Base-by-base conservation (phyloP, 1,140 invertebrate genomes). In the Rhizoglyphus robini region DNA sequence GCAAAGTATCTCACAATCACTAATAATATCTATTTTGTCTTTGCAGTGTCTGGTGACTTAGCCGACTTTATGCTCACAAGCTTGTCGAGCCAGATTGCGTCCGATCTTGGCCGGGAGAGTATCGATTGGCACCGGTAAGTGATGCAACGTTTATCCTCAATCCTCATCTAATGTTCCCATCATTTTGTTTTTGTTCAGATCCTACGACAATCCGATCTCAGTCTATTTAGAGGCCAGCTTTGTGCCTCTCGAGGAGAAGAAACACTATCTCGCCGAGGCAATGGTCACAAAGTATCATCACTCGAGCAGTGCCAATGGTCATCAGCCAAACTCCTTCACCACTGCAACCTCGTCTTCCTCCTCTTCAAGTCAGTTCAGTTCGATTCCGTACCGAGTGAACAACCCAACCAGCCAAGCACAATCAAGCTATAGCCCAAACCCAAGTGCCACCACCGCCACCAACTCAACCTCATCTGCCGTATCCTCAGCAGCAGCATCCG, bases 191-290 rank as follows among this genome's bases (percentile, higher is more conserved):
- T n/a, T n/a, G n/a, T n/a, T n/a, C n/a, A n/a, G n/a, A n/a, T n/a
- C n/a, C n/a, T n/a, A 76, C 18, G 66, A 77, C 64, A 68, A 73
- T 27, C 70, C 76, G 4, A 74, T 75, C 51, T 73, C 70, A 29
- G 74, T 96, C 30, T 84, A 86, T 72, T 79, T 96, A 47, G 84
- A 88, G 71, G 88, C 87, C 31, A 84, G 83, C 68, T 93, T 95
- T 77, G 81, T 89, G 38, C 86, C 87, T 63, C 93, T 90, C 76
- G 73, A 77, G 72, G 75, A 77, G 41, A 76, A 76, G 57, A 64
- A 64, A 32, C 38, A 73, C 27, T 49, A n/a, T n/a, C n/a, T n/a
- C n/a, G n/a, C n/a, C n/a, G n/a, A n/a, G n/a, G n/a, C n/a, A n/a
- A 15, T 65, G 18, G 13, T n/a, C 13, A 15, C 20, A 48, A 38